These are phyloP conservation scores for Melanotaenia trifasciata DNA, from an alignment of 2,797 vertebrate genomes.

Conservation along the genomic window DNA sequence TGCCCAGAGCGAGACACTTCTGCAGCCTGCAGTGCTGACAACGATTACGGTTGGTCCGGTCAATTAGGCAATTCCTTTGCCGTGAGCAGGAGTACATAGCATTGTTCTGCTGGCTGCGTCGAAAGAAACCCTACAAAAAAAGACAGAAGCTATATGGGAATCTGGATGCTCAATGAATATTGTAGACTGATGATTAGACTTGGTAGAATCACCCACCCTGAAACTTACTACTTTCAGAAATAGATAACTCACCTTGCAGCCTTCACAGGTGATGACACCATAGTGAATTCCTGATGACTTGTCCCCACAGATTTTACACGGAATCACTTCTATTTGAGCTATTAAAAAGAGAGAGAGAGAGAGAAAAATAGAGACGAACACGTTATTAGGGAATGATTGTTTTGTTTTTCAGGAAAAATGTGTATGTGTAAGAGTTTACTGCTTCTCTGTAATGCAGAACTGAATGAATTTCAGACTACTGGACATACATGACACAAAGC, in stretches of 20 bases:
- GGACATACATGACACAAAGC: neutral
- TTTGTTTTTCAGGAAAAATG: accelerated
- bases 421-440: neutral
- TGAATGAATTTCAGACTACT: too few species aligned
- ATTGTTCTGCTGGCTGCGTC: constrained; percentile 94
- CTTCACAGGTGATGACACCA: constrained; percentile 95
- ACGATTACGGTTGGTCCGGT: constrained; percentile 94
- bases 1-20: constrained; percentile 92
- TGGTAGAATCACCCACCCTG: neutral
- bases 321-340: constrained; percentile 96
- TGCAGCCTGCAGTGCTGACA: constrained; percentile 95
- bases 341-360: constrained; percentile 28
- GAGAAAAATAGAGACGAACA: constrained; percentile 7
- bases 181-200: neutral
- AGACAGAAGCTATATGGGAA: neutral
- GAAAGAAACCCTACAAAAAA: constrained; percentile 89
- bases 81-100: constrained; percentile 93
- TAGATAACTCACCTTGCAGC: constrained; percentile 89
- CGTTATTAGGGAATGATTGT: neutral
- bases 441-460: too few species aligned
- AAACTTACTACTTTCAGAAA: neutral
- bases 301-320: constrained; percentile 95
- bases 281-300: constrained; percentile 96
- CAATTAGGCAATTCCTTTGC: constrained; percentile 93
- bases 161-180: neutral